Evolutionary conservation across 2,113 vertebrate genomes (phyloP).

Genomic region (Lycocorax pyrrhopterus): DNA sequence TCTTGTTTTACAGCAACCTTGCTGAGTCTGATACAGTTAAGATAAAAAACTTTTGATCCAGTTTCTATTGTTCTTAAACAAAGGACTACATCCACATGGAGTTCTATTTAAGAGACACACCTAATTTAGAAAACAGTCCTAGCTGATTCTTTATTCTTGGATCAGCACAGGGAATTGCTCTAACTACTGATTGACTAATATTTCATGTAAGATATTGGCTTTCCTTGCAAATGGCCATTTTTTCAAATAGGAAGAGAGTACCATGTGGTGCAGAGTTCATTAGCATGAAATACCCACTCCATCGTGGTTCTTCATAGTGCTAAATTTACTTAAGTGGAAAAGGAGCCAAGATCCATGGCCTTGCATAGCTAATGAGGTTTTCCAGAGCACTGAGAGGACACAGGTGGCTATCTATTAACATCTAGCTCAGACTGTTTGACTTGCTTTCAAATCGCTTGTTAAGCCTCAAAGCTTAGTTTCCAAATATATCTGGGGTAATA

Average conservation of each 20-base stretch:
- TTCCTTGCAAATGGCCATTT: not conserved
- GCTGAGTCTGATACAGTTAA: not conserved
- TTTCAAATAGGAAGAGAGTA: not conserved
- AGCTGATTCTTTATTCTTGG: not conserved
- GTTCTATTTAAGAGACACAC: not conserved
- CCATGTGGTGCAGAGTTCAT: not conserved
- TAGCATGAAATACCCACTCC: constrained; percentile 31
- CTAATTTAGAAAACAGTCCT: not conserved
- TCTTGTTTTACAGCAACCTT: not conserved
- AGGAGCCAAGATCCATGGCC: constrained; percentile 16
- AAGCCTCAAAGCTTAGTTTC: not conserved
- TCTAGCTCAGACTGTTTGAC: not conserved
- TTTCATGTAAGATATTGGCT: not conserved
- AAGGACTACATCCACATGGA: not conserved
- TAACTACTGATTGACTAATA: not conserved
- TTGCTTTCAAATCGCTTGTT: not conserved
- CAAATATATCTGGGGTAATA: not conserved
- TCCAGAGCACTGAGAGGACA: not conserved
- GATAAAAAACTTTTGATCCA: not conserved
- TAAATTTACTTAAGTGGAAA: constrained; percentile 52
- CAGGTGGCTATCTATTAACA: constrained; percentile 24
- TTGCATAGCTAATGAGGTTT: constrained; percentile 36
- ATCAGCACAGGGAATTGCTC: not conserved
- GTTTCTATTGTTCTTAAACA: not conserved
- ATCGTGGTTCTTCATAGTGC: not conserved